Conservation (phyloP, 2,113 vertebrate species). For the Okapia johnstoni region DNA sequence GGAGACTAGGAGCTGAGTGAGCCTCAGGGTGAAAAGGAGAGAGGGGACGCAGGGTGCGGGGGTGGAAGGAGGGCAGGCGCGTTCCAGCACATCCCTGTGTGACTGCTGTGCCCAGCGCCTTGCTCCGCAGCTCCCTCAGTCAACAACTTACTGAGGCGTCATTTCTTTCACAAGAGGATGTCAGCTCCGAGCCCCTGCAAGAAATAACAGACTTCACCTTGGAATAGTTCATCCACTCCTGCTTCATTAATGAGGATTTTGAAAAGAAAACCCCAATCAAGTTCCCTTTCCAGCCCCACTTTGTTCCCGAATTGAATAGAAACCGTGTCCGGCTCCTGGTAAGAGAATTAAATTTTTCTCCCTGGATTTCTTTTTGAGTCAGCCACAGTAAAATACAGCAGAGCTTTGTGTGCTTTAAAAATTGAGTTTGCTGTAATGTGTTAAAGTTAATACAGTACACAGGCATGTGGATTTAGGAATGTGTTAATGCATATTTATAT, state of each 20-base stretch:
- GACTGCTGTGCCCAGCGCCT: slow-evolving; percentile 65
- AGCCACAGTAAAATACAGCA: neutral
- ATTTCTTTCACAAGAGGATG: slow-evolving; percentile 73
- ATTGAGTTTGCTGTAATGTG: neutral
- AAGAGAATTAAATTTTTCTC: slow-evolving; percentile 71
- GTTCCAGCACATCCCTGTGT: slow-evolving; percentile 47
- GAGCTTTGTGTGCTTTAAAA: slow-evolving; percentile 34
- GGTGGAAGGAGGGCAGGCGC: neutral
- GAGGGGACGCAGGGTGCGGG: slow-evolving; percentile 17
- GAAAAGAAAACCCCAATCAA: slow-evolving; percentile 63
- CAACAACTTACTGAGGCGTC: slow-evolving; percentile 77
- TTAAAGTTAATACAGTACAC: neutral
- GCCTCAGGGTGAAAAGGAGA: slow-evolving; percentile 46
- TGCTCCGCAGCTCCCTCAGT: slow-evolving; percentile 65
- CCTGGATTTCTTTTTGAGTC: slow-evolving; percentile 18
- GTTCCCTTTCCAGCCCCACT: neutral
- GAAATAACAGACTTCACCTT: slow-evolving; percentile 73
- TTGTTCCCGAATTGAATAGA: slow-evolving; percentile 27
- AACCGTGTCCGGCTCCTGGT: slow-evolving; percentile 76
- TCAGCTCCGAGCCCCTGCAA: slow-evolving; percentile 66
- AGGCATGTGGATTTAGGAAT: neutral
- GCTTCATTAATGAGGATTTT: slow-evolving; percentile 65
- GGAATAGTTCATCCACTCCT: slow-evolving; percentile 75
- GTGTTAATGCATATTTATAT: neutral
- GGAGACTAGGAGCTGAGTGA: slow-evolving; percentile 74